Percentiles rank a stretch among this genome's conserved stretches.
These are phyloP conservation scores for Adoxophyes honmai DNA, from an alignment of 1,140 invertebrate genomes.

Conservation along the genomic window DNA sequence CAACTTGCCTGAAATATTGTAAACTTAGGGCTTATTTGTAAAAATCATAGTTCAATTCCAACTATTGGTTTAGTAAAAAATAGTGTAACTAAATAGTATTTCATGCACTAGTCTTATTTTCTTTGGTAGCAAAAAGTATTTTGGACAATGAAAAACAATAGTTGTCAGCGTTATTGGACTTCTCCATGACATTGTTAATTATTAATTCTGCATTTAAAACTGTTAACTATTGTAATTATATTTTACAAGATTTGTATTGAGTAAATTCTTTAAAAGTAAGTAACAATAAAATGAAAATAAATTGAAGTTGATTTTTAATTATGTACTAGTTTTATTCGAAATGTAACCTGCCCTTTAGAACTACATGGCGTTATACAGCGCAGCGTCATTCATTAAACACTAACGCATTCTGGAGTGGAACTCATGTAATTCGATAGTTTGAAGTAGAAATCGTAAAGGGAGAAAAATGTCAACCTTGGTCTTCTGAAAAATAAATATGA, in stretches of 20 bases:
- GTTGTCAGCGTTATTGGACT: constrained; percentile 38
- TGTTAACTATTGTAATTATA: constrained; percentile 71
- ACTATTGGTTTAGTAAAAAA: constrained; percentile 34
- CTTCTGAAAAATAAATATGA: too few species aligned
- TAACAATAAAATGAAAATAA: constrained; percentile 69
- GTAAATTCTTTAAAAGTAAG: constrained; percentile 58
- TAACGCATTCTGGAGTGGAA: too few species aligned
- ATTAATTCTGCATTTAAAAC: constrained; percentile 71
- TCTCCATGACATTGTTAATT: constrained; percentile 67
- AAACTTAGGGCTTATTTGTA: constrained; percentile 47
- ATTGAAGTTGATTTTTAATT: constrained; percentile 73
- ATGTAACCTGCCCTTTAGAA: constrained; percentile 16
- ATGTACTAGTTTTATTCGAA: constrained; percentile 4
- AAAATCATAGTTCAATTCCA: constrained; percentile 43
- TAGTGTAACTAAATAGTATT: constrained; percentile 9
- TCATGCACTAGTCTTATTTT: constrained; percentile 11
- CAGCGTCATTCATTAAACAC: too few species aligned
- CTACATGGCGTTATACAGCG: too few species aligned
- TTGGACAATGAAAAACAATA: constrained; percentile 27
- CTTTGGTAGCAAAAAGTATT: constrained; percentile 11
- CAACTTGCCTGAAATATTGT: constrained; percentile 61
- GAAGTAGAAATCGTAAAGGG: too few species aligned
- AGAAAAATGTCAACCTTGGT: too few species aligned
- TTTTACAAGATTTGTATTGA: constrained; percentile 72
- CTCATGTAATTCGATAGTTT: too few species aligned